Conservation (phyloP, 2,797 vertebrate genomes). For the Neomorphus geoffroyi region DNA sequence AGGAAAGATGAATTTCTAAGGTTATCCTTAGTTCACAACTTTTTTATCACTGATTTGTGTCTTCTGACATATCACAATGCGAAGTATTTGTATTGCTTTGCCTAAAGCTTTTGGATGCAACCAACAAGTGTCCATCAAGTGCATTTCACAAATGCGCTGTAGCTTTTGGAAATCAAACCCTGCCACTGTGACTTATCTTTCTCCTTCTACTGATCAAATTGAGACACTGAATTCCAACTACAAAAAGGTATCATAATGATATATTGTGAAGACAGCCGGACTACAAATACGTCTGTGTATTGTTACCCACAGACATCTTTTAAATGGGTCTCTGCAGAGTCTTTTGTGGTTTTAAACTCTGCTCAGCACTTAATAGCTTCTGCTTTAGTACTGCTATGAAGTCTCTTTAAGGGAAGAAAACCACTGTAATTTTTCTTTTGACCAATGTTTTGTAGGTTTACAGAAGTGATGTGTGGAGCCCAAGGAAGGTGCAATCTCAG, state of each 20-base stretch:
- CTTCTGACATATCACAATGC: neutral
- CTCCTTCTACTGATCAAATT: neutral
- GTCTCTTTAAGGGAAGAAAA: neutral
- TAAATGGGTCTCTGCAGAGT: neutral
- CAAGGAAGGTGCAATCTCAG: fast-evolving
- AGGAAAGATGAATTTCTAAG: neutral
- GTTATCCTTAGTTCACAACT: neutral
- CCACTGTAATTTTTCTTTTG: neutral
- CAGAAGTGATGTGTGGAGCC: neutral
- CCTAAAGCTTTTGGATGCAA: neutral
- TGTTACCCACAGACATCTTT: slow-evolving; percentile 4
- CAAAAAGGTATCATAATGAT: neutral
- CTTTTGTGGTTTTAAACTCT: neutral
- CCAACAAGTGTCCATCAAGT: neutral
- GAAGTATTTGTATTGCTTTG: neutral
- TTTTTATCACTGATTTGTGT: neutral
- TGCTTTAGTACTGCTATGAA: neutral
- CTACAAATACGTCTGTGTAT: neutral
- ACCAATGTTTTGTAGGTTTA: neutral
- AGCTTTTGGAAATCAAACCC: neutral
- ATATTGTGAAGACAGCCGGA: slow-evolving; percentile 37
- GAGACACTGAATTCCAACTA: neutral
- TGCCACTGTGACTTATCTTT: neutral
- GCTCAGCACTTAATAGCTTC: slow-evolving; percentile 11
- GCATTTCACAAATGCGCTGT: neutral